These are phyloP conservation scores for Datnioides undecimradiatus DNA, from an alignment of 2,113 vertebrate species.

Conservation along the genomic window DNA sequence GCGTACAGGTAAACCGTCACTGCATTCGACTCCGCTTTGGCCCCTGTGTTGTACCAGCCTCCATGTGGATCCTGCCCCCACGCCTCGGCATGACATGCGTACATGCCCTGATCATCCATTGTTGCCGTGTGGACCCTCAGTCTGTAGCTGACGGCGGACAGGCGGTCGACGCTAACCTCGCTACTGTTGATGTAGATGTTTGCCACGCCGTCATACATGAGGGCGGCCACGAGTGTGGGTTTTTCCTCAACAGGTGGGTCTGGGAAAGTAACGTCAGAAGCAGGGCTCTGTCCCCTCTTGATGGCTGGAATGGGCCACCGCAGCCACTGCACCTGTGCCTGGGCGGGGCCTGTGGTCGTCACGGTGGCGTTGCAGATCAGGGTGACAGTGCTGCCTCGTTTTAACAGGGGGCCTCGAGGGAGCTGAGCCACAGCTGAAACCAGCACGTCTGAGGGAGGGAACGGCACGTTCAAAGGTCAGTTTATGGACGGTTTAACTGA, in stretches of 20 bases:
- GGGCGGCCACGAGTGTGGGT: constrained; percentile 71
- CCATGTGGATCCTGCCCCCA: constrained; percentile 87
- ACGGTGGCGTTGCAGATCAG: constrained; percentile 88
- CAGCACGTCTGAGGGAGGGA: constrained; percentile 79
- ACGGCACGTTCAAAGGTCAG: not conserved
- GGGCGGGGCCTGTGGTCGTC: constrained; percentile 78
- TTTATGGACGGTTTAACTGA: not conserved
- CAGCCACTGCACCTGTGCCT: constrained; percentile 87
- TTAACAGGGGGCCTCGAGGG: constrained; percentile 81
- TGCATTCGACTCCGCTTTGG: constrained; percentile 79
- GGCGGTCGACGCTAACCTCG: constrained; percentile 87
- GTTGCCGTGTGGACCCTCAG: constrained; percentile 85
- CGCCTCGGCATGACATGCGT: constrained; percentile 86
- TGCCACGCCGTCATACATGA: constrained; percentile 83
- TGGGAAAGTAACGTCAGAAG: accelerated
- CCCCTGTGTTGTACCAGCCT: constrained; percentile 88
- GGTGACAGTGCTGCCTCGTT: constrained; percentile 86
- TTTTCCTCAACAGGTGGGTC: not conserved
- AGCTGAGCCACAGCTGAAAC: constrained; percentile 82
- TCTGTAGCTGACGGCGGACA: constrained; percentile 83
- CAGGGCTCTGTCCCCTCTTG: not conserved
- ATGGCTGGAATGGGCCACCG: constrained; percentile 64
- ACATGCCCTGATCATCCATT: constrained; percentile 86
- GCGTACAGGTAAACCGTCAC: constrained; percentile 88
- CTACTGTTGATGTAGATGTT: constrained; percentile 73